Evolutionary conservation across 2,113 vertebrate genomes (phyloP).

Genomic region (Formicarius rufipectus): DNA sequence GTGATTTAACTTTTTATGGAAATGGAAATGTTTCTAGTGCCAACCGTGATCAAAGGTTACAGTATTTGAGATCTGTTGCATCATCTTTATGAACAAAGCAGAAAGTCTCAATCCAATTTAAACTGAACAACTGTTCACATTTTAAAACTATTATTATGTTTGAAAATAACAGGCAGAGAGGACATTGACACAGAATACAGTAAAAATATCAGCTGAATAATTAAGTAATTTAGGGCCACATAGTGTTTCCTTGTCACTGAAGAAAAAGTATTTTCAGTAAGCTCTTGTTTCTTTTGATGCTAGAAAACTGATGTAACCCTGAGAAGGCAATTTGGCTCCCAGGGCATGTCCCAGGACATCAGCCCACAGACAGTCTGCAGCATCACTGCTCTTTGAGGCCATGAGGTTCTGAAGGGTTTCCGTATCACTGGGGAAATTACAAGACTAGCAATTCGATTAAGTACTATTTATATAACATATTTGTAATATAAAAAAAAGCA

Average conservation of each 20-base stretch:
- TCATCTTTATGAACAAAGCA: neutral
- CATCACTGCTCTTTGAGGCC: neutral
- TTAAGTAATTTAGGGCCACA: neutral
- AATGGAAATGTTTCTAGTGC: neutral
- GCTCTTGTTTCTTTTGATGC: neutral
- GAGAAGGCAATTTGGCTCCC: neutral
- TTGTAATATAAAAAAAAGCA: neutral
- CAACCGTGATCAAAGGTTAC: conserved; percentile 14
- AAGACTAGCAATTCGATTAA: neutral
- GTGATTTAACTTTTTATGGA: neutral
- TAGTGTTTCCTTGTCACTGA: neutral
- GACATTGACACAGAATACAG: neutral
- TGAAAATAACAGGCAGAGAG: neutral
- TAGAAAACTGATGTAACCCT: neutral
- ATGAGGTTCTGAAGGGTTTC: neutral
- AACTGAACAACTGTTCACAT: neutral
- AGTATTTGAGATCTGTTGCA: neutral
- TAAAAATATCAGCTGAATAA: neutral
- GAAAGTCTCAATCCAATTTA: neutral
- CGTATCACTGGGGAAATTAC: neutral
- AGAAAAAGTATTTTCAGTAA: neutral
- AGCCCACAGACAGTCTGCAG: neutral
- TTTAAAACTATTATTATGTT: neutral
- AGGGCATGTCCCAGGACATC: rapidly evolving
- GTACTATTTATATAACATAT: neutral